These are phyloP conservation scores for Darevskia nairensis DNA, from an alignment of 2,797 vertebrate species.

Conservation along the genomic window DNA sequence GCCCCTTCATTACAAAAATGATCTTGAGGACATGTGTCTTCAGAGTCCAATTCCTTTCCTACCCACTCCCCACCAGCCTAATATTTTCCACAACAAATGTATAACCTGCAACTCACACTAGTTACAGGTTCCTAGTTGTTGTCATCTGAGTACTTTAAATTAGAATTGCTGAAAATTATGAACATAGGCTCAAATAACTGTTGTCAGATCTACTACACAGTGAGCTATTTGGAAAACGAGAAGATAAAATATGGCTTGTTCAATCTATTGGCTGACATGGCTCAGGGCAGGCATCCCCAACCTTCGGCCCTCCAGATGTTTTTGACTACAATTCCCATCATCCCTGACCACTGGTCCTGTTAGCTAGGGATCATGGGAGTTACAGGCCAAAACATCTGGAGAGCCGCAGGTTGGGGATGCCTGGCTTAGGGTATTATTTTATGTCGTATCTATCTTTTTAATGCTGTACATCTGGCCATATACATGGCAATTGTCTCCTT, in stretches of 20 bases:
- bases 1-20: neutral
- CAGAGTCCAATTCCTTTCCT: neutral
- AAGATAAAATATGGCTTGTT: neutral
- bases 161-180: neutral
- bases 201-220: neutral
- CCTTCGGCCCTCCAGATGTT: no score
- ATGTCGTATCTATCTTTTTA: no score
- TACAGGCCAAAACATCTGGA: no score
- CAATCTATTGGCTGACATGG: neutral
- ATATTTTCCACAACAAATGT: neutral
- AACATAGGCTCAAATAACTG: neutral
- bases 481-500: neutral
- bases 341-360: no score
- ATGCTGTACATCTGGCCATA: neutral
- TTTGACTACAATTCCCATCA: no score
- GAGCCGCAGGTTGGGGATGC: accelerated
- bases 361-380: no score
- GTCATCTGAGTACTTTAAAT: neutral
- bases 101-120: neutral
- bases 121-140: neutral
- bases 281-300: neutral
- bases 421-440: neutral
- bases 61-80: neutral
- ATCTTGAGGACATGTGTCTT: neutral
- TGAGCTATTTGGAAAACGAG: neutral